Base-by-base conservation (phyloP, 1,140 invertebrate genomes). In the Pectinophora gossypiella region DNA sequence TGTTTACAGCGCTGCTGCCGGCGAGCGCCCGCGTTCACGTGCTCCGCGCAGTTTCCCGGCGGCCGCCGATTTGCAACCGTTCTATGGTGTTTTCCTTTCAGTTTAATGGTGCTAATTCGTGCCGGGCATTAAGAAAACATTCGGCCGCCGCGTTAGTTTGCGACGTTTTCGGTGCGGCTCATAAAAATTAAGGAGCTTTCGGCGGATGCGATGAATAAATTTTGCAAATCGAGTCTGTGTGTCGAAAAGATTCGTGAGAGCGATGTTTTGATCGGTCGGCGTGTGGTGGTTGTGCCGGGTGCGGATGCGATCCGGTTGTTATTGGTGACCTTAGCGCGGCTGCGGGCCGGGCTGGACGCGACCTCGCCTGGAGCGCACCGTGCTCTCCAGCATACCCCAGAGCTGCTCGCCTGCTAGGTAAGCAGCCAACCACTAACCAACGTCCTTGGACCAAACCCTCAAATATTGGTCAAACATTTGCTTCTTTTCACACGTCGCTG, bases 191-290 rank as follows among this genome's bases (percentile, higher is more conserved):
- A 68, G 64, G 72, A 77, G 79, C 74, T 78, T 78, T 81, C 73
- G 74, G 74, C 79, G 84, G 73, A 87, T 87, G 84, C 81, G 84
- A 87, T 87, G 84, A 84, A 85, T 87, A 87, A 81, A 87, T 82
- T 87, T 84, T 84, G 78, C 76, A 76, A 87, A 84, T 81, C 79
- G 69, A 79, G 76, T 84, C 73, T 73, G 78, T 81, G 81, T 81
- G 78, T 76, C 68, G 76, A 79, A 82, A 85, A 80, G 72, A 66
- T 76, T 78, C 70, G 77, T 81, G 81, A 73, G 64, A 74, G 72
- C 69, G 81, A 78, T 85, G 79, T 80, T 84, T 82, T 84, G 78
- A 84, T 76, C 72, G 70, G 68, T 48, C 76, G 72, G 68, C 67
- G 71, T 76, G 67, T 73, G 68, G 81, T 83, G 63, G 67, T 67